A percentile compares a stretch with the other conserved stretches of the same genome.
These are phyloP conservation scores for Agelaius phoeniceus DNA, from an alignment of 2,113 vertebrate species.

Conservation along the genomic window DNA sequence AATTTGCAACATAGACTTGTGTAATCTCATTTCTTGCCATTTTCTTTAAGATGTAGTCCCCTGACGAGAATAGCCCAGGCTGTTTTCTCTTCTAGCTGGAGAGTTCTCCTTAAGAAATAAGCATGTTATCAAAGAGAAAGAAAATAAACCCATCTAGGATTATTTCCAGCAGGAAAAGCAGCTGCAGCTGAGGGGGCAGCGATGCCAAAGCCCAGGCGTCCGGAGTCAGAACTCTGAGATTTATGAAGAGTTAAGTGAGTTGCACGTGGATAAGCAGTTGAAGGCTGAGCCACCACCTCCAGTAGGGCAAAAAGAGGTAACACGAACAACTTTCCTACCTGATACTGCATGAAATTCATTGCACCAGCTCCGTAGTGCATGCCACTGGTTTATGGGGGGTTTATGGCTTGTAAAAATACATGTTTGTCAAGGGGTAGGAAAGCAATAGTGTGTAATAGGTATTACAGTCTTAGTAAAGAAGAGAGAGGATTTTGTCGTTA, in stretches of 20 bases:
- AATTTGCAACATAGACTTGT: neutral
- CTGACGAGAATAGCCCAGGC: neutral
- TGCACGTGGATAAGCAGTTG: conserved; percentile 64
- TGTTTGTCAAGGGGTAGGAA: neutral
- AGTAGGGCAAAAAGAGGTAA: conserved; percentile 72
- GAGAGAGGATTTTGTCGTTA: neutral
- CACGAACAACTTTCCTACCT: conserved; percentile 43
- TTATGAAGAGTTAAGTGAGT: conserved; percentile 73
- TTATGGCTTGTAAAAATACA: neutral
- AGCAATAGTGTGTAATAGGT: neutral
- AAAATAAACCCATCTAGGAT: conserved; percentile 66
- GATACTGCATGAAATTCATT: conserved; percentile 54
- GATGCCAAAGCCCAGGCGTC: conserved; percentile 61
- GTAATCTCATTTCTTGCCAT: neutral
- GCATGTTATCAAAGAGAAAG: conserved; percentile 32
- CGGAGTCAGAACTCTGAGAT: conserved; percentile 70
- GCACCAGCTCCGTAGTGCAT: conserved; percentile 40
- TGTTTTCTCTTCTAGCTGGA: conserved; percentile 25
- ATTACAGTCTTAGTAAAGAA: neutral
- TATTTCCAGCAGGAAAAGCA: conserved; percentile 72
- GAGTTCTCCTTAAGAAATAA: conserved; percentile 29
- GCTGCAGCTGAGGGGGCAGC: conserved; percentile 61
- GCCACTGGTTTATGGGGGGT: neutral
- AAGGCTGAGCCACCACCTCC: conserved; percentile 58
- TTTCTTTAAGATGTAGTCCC: neutral